Percentiles rank a stretch among this genome's conserved stretches.
These are phyloP conservation scores for Epinephelus moara DNA, from an alignment of 2,113 vertebrate genomes.

Conservation along the genomic window DNA sequence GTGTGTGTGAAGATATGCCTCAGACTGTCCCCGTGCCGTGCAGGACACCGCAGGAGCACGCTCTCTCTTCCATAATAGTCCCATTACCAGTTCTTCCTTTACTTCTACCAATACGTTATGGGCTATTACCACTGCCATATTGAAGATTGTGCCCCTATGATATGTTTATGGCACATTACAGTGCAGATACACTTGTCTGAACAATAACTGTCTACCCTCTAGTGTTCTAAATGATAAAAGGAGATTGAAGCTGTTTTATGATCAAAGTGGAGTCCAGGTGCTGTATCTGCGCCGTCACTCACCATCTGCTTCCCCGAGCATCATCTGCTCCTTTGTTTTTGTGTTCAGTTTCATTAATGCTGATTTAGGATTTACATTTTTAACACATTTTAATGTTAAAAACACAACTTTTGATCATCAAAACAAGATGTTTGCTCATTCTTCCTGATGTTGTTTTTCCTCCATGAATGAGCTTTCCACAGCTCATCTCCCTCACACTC, in stretches of 20 bases:
- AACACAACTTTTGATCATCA: not conserved
- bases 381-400: not conserved
- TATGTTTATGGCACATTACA: conserved; percentile 68
- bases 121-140: conserved; percentile 71
- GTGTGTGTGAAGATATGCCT: conserved; percentile 13
- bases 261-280: conserved; percentile 45
- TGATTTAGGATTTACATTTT: conserved; percentile 13
- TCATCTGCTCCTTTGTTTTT: conserved; percentile 12
- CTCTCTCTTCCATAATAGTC: conserved; percentile 53
- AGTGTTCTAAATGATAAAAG: conserved; percentile 52
- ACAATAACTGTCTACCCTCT: conserved; percentile 59
- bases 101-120: conserved; percentile 53
- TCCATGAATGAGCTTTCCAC: not conserved
- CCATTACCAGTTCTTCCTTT: conserved; percentile 49
- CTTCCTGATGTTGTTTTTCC: not conserved
- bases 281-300: conserved; percentile 1
- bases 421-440: not conserved
- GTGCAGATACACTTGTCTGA: conserved; percentile 59
- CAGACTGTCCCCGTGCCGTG: not conserved
- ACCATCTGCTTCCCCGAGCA: conserved; percentile 31
- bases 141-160: conserved; percentile 56
- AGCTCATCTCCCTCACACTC: conserved; percentile 19
- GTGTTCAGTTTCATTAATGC: conserved; percentile 5
- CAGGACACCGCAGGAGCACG: conserved; percentile 4
- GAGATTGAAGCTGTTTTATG: conserved; percentile 54